Conservation (phyloP, 2,888 invertebrate species). For the Liposcelis brunnea region DNA sequence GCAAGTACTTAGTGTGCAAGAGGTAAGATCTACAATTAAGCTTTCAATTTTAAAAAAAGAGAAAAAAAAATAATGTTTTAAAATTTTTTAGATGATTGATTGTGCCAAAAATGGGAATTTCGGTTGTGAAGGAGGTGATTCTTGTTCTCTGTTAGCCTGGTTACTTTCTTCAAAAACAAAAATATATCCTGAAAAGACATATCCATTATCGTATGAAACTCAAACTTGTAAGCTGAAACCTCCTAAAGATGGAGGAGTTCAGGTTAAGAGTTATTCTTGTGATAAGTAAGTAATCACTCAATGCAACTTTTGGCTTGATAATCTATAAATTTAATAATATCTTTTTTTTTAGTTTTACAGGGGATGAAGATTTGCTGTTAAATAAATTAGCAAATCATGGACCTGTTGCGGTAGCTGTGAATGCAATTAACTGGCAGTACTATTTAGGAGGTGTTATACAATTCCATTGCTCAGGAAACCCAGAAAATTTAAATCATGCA, state of each 20-base stretch:
- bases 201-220: conserved; percentile 35
- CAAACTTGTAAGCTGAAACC: conserved; percentile 20
- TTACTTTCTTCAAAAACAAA: conserved; percentile 35
- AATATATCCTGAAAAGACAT: conserved; percentile 37
- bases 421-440: conserved; percentile 71
- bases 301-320: conserved; percentile 10
- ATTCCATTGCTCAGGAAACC: conserved; percentile 50
- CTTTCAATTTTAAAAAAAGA: conserved; percentile 1
- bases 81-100: conserved; percentile 55
- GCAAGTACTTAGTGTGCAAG: conserved; percentile 51
- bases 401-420: conserved; percentile 64
- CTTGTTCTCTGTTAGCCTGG: conserved; percentile 62
- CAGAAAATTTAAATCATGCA: conserved; percentile 54
- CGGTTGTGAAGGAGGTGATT: conserved; percentile 68
- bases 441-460: conserved; percentile 72
- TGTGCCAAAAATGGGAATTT: conserved; percentile 54
- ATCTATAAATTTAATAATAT: conserved; percentile 9
- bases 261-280: conserved; percentile 40
- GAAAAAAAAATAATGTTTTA: conserved; percentile 3
- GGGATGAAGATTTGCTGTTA: conserved; percentile 44
- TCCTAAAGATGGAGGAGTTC: conserved; percentile 28
- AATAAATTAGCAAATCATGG: conserved; percentile 45
- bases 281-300: conserved; percentile 36
- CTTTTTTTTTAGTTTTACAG: conserved; percentile 36
- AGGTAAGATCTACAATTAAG: conserved; percentile 22